Evolutionary conservation across 2,888 invertebrate genomes (phyloP).

Genomic region (Apamea crenata): DNA sequence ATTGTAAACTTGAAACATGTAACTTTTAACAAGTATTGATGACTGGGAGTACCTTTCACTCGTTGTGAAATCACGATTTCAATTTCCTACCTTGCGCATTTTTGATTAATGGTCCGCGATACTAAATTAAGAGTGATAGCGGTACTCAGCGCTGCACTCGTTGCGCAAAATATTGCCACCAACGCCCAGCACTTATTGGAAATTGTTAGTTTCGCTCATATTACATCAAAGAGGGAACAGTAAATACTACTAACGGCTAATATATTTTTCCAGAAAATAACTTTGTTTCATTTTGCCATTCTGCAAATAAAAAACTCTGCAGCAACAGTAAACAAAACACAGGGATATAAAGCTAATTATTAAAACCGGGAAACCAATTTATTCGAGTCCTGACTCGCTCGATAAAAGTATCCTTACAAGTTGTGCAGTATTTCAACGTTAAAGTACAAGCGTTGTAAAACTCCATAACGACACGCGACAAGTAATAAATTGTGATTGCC

Average conservation of each 20-base stretch:
- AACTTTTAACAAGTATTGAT: conserved; percentile 57
- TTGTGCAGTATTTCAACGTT: conserved; percentile 61
- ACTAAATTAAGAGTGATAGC: conserved; percentile 64
- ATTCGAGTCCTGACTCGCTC: conserved; percentile 38
- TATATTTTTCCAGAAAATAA: background rate
- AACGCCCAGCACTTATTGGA: conserved; percentile 37
- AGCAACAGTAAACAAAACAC: conserved; percentile 30
- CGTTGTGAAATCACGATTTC: conserved; percentile 62
- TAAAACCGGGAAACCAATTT: conserved; percentile 52
- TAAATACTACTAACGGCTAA: background rate
- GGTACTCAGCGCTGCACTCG: conserved; percentile 43
- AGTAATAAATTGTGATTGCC: conserved; percentile 77
- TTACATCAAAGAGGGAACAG: conserved; percentile 7
- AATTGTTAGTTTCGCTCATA: conserved; percentile 27
- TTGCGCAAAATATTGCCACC: conserved; percentile 58
- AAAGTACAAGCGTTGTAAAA: conserved; percentile 57
- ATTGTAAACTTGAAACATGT: conserved; percentile 17
- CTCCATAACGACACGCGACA: conserved; percentile 67
- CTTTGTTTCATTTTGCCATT: background rate
- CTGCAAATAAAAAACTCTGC: conserved; percentile 34
- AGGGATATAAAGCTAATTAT: conserved; percentile 51
- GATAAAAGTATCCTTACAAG: conserved; percentile 60
- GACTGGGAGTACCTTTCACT: conserved; percentile 55
- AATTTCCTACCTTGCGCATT: conserved; percentile 58
- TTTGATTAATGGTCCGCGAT: conserved; percentile 63